Percentiles rank a stretch among this genome's conserved stretches.
Conservation (phyloP, 2,113 vertebrate species). For the Melanerpes aurifrons region DNA sequence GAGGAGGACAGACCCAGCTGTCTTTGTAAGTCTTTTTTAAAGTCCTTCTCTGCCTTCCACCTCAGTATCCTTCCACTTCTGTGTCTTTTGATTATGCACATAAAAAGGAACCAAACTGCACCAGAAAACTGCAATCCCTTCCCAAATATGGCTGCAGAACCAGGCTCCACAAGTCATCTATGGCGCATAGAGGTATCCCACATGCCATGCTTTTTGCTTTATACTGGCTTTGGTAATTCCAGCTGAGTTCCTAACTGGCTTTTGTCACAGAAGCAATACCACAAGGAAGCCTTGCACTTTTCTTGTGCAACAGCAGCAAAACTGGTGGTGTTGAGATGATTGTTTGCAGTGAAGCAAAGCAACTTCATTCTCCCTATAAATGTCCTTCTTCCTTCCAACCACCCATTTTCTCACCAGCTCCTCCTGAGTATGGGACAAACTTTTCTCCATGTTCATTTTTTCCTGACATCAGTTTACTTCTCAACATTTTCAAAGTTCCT, state of each 20-base stretch:
- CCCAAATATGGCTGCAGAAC: background rate
- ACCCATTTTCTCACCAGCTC: background rate
- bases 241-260: background rate
- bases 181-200: background rate
- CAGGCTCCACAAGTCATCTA: rapidly evolving
- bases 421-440: background rate
- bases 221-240: background rate
- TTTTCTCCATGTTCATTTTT: background rate
- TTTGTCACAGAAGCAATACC: background rate
- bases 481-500: background rate
- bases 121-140: background rate
- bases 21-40: background rate
- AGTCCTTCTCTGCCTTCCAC: background rate
- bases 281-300: background rate
- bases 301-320: background rate
- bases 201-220: background rate
- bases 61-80: background rate
- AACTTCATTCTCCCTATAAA: background rate
- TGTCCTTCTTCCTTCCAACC: background rate
- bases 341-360: background rate
- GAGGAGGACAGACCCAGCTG: background rate
- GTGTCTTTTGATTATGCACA: background rate
- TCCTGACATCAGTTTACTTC: background rate
- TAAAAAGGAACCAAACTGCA: background rate
- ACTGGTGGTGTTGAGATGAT: background rate